Evolutionary conservation across 2,888 invertebrate genomes (phyloP).

Genomic region (Macrophya alboannulata): DNA sequence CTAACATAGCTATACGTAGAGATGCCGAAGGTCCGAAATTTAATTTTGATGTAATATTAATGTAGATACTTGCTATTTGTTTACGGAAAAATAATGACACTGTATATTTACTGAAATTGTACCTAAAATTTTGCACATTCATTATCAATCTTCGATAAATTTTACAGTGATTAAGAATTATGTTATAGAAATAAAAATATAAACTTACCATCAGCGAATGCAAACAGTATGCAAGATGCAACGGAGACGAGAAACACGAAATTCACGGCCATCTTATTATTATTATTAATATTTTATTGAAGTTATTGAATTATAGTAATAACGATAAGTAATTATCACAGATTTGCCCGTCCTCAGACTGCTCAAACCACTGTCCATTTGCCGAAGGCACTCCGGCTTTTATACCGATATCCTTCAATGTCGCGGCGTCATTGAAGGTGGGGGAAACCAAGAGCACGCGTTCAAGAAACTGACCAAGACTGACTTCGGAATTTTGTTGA

Average conservation of each 20-base stretch:
- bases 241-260: slow-evolving; percentile 59
- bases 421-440: slow-evolving; percentile 64
- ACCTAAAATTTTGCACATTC: background rate
- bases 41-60: background rate
- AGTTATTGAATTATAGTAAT: slow-evolving; percentile 8
- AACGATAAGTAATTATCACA: slow-evolving; percentile 44
- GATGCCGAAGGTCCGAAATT: background rate
- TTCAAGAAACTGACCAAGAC: slow-evolving; percentile 55
- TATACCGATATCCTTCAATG: slow-evolving; percentile 65
- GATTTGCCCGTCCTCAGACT: slow-evolving; percentile 19
- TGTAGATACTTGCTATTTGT: background rate
- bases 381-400: slow-evolving; percentile 61
- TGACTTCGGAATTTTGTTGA: slow-evolving; percentile 53
- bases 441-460: slow-evolving; percentile 65
- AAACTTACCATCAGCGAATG: slow-evolving; percentile 62
- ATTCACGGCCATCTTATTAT: slow-evolving; percentile 62
- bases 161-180: background rate
- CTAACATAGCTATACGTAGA: background rate
- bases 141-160: background rate
- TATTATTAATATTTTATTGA: slow-evolving; percentile 23
- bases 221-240: slow-evolving; percentile 58
- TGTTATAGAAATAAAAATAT: background rate
- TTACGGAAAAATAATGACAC: background rate
- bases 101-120: background rate
- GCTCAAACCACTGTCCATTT: slow-evolving; percentile 60